phyloP scores from a whole-genome alignment of 2,888 invertebrate species.

The Papilio gigon region DNA sequence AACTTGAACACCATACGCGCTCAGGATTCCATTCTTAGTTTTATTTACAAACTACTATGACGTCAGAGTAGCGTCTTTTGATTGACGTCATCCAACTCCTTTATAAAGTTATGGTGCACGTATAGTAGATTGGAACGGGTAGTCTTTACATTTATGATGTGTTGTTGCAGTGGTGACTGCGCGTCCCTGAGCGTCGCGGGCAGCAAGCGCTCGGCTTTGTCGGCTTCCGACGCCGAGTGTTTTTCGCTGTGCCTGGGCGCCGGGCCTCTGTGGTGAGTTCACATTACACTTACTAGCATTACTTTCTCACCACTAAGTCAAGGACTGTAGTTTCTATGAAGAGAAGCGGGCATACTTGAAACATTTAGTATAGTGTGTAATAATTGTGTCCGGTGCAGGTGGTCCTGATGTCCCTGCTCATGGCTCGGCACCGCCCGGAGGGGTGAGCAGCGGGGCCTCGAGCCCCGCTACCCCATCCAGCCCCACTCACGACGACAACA shows the following conservation, averaged over 20 bases:
- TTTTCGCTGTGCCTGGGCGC: conserved; percentile 96
- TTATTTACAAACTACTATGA: neutral
- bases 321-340: too few species aligned
- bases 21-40: too few species aligned
- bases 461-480: conserved; percentile 77
- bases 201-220: conserved; percentile 86
- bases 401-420: conserved; percentile 99
- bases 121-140: neutral
- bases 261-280: conserved; percentile 96
- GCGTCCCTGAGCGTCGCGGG: conserved; percentile 73
- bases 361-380: neutral
- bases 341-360: too few species aligned
- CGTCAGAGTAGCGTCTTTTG: neutral
- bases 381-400: conserved; percentile 65
- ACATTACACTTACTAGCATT: neutral
- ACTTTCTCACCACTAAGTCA: too few species aligned
- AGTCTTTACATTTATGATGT: neutral
- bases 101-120: too few species aligned
- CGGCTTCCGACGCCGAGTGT: conserved; percentile 87
- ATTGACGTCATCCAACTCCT: too few species aligned
- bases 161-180: conserved; percentile 68
- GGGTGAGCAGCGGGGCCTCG: conserved; percentile 79
- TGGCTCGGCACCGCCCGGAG: conserved; percentile 85
- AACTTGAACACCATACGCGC: neutral
- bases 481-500: conserved; percentile 79